These are phyloP conservation scores for Athene noctua DNA, from an alignment of 2,113 vertebrate genomes.

Conservation along the genomic window DNA sequence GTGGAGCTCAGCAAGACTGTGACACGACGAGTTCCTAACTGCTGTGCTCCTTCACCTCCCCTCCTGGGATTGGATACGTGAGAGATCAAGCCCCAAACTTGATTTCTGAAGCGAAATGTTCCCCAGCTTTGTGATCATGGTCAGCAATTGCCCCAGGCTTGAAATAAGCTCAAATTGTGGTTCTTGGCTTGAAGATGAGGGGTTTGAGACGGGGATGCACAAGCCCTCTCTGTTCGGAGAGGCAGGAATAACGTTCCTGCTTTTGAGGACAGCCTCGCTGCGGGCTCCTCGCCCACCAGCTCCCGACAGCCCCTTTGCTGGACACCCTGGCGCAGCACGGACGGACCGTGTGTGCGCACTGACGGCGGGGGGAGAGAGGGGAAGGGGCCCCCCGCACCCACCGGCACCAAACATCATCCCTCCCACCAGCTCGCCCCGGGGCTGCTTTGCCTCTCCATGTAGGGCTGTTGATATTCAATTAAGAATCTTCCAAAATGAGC, in stretches of 20 bases:
- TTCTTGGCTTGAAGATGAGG: not conserved
- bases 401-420: not conserved
- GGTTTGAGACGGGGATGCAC: not conserved
- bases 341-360: accelerated
- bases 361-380: not conserved
- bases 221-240: too few relatives aligned
- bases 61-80: not conserved
- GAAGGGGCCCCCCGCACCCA: not conserved
- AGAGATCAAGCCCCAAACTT: too few relatives aligned
- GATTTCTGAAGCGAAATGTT: accelerated
- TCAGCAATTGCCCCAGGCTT: not conserved
- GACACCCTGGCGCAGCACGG: accelerated
- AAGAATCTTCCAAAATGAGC: not conserved
- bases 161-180: not conserved
- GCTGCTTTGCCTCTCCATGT: not conserved
- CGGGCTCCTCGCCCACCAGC: not conserved
- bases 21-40: accelerated
- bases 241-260: not conserved
- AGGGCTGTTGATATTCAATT: not conserved
- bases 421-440: not conserved
- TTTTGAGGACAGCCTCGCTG: not conserved
- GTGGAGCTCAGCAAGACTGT: not conserved
- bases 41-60: accelerated
- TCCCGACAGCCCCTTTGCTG: not conserved
- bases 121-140: not conserved